Evolutionary conservation across 2,113 vertebrate genomes (phyloP).

Genomic region (Ptychochromis oligacanthus): DNA sequence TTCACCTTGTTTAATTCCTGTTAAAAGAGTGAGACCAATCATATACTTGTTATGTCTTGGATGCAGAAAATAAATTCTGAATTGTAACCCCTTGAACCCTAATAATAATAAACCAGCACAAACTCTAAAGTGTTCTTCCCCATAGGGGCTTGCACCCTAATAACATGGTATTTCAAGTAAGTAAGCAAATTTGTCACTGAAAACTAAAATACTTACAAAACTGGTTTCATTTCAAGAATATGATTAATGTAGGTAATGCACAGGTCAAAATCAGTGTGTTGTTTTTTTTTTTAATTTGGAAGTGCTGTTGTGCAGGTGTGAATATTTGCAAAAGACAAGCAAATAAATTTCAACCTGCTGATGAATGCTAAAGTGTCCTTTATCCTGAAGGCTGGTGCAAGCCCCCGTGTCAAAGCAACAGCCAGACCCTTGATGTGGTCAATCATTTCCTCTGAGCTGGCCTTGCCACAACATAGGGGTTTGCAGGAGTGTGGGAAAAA

Average conservation of each 20-base stretch:
- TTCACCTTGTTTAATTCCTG: not conserved
- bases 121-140: not conserved
- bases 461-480: constrained; percentile 52
- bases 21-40: not conserved
- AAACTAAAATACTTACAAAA: too few relatives aligned
- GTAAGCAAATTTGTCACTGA: not conserved
- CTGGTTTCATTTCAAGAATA: constrained; percentile 15
- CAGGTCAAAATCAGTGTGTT: not conserved
- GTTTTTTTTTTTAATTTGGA: constrained; percentile 4
- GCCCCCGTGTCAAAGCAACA: constrained; percentile 63
- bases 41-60: not conserved
- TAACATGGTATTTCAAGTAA: not conserved
- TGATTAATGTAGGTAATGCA: constrained; percentile 1
- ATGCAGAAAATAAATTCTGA: not conserved
- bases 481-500: constrained; percentile 77
- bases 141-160: not conserved
- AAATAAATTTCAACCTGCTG: constrained; percentile 36
- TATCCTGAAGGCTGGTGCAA: constrained; percentile 44
- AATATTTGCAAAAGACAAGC: constrained; percentile 37
- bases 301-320: constrained; percentile 1
- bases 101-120: not conserved
- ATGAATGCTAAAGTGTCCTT: constrained; percentile 35
- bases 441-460: constrained; percentile 77
- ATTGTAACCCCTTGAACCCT: not conserved
- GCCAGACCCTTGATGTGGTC: constrained; percentile 79